Evolutionary conservation across 2,113 vertebrate species (phyloP).

Genomic region (Empidonax traillii): DNA sequence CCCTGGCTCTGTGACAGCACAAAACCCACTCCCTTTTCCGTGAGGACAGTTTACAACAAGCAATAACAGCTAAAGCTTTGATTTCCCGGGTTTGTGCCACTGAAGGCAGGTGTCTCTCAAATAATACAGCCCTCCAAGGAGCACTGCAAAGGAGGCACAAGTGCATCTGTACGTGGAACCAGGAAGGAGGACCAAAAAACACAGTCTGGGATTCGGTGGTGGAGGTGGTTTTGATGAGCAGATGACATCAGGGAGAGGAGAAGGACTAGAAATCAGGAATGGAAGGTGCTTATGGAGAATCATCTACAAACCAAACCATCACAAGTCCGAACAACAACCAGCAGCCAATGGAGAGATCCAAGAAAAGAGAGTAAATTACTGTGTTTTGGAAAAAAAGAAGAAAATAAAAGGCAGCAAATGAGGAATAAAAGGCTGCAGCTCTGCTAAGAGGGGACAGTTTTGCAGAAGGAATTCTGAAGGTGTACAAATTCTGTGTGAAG

Average conservation of each 20-base stretch:
- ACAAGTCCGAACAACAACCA: not conserved
- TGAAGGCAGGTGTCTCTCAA: accelerated
- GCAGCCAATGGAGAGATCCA: accelerated
- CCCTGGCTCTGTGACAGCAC: not conserved
- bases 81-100: not conserved
- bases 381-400: too few species aligned
- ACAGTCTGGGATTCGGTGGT: accelerated
- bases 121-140: accelerated
- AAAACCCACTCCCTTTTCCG: accelerated
- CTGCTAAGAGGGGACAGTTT: not conserved
- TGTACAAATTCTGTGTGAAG: accelerated
- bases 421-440: not conserved
- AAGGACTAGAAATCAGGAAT: not conserved
- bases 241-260: not conserved
- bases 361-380: not conserved
- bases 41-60: accelerated
- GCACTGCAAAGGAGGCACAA: accelerated
- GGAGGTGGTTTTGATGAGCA: accelerated
- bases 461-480: too few species aligned
- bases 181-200: not conserved
- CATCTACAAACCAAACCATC: not conserved
- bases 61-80: not conserved
- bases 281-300: not conserved
- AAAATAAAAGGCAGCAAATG: not conserved
- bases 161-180: accelerated